These are phyloP conservation scores for Aphelinus atriplicis DNA, from an alignment of 1,140 invertebrate genomes.

Conservation along the genomic window DNA sequence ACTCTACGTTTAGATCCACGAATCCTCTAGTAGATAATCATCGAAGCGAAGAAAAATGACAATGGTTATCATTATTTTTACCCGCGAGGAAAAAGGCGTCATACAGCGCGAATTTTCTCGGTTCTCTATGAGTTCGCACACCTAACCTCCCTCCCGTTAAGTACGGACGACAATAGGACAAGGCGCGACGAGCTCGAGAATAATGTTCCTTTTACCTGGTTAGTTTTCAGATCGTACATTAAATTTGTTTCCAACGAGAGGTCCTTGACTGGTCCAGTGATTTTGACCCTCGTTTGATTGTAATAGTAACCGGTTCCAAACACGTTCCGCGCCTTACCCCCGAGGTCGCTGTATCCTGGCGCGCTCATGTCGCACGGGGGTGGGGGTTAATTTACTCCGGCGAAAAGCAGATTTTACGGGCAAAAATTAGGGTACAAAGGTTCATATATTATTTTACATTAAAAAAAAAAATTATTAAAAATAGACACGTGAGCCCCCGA, in stretches of 20 bases:
- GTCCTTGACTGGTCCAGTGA: background rate
- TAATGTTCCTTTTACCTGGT: background rate
- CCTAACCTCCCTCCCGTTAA: too few relatives aligned
- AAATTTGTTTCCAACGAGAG: too few relatives aligned
- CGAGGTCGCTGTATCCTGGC: slow-evolving; percentile 30
- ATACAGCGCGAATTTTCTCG: background rate
- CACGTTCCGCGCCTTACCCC: slow-evolving; percentile 23
- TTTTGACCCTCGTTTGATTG: slow-evolving; percentile 11
- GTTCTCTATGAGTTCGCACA: background rate
- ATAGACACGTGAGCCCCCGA: background rate
- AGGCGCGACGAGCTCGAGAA: too few relatives aligned
- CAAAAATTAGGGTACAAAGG: background rate
- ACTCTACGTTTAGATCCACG: too few relatives aligned
- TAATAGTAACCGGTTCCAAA: slow-evolving; percentile 33
- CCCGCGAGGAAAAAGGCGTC: background rate
- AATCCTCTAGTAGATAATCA: too few relatives aligned
- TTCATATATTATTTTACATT: too few relatives aligned
- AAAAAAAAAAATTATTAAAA: slow-evolving; percentile 1
- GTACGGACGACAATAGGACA: too few relatives aligned
- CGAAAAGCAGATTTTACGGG: background rate
- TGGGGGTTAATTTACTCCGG: too few relatives aligned
- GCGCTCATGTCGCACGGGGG: slow-evolving; percentile 3
- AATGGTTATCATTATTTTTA: too few relatives aligned
- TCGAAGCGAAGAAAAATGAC: too few relatives aligned
- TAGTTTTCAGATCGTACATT: too few relatives aligned